These are phyloP conservation scores for Discoglossus pictus DNA, from an alignment of 2,797 vertebrate species.

Conservation along the genomic window DNA sequence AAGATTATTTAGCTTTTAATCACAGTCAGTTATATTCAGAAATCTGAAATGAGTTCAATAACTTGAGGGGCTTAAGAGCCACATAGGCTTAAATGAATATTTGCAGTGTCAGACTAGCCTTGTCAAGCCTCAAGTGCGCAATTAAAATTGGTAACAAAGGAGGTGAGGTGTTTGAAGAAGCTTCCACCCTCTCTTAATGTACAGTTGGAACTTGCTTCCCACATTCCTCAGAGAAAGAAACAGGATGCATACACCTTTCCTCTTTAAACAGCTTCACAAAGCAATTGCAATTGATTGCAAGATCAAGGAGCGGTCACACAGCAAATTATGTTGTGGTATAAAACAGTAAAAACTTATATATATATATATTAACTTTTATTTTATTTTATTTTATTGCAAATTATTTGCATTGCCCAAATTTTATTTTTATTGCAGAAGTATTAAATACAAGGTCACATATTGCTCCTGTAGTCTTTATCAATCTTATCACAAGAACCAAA, in stretches of 20 bases:
- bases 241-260: conserved; percentile 50
- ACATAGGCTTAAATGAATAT: conserved; percentile 18
- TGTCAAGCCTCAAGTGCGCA: conserved; percentile 43
- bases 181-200: conserved; percentile 42
- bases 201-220: conserved; percentile 42
- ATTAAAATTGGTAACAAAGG: conserved; percentile 41
- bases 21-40: background rate
- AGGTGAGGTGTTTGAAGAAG: conserved; percentile 41
- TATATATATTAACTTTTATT: no score
- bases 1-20: no score
- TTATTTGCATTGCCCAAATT: no score
- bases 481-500: no score
- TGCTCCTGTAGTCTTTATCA: no score
- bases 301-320: conserved; percentile 30
- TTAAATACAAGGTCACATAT: no score
- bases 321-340: background rate
- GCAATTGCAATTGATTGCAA: conserved; percentile 1
- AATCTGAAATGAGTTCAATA: background rate
- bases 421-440: no score
- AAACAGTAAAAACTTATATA: no score
- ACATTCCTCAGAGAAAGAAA: conserved; percentile 39
- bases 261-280: conserved; percentile 39
- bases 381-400: no score
- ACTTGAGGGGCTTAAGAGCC: conserved; percentile 2
- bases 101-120: conserved; percentile 16